These are phyloP conservation scores for Dallia pectoralis DNA, from an alignment of 2,797 vertebrate species.

Conservation along the genomic window DNA sequence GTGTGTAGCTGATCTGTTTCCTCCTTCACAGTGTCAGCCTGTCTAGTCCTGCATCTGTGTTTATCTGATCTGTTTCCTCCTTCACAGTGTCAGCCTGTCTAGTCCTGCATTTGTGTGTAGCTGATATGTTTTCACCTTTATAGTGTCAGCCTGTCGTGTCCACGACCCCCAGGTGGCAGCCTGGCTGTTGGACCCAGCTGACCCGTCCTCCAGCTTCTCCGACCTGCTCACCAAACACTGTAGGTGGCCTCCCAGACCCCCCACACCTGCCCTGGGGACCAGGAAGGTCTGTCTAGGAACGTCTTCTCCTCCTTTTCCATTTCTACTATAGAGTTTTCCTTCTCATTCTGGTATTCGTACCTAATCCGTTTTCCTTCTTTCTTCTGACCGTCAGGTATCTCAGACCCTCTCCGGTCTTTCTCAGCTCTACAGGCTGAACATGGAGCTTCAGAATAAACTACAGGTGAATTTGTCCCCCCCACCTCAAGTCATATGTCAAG, in stretches of 20 bases:
- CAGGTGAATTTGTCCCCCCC: constrained; percentile 70
- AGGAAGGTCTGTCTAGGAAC: constrained; percentile 44
- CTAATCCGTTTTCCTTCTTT: constrained; percentile 5
- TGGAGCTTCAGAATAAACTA: constrained; percentile 70
- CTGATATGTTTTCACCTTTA: neutral
- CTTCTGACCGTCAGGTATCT: constrained; percentile 63
- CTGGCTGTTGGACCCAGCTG: constrained; percentile 87
- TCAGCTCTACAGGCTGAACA: constrained; percentile 74
- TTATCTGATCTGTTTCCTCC: too few species aligned
- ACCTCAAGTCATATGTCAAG: too few species aligned
- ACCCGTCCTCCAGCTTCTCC: constrained; percentile 78
- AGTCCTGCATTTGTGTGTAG: neutral
- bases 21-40: constrained; percentile 70
- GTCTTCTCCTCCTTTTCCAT: neutral
- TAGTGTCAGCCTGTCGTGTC: constrained; percentile 76
- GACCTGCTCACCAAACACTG: constrained; percentile 79
- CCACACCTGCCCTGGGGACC: constrained; percentile 23
- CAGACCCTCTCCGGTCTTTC: constrained; percentile 68
- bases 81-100: constrained; percentile 85
- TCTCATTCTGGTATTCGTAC: too few species aligned
- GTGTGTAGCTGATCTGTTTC: neutral
- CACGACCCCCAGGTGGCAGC: constrained; percentile 88
- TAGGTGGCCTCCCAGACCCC: constrained; percentile 31
- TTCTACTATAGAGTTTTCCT: too few species aligned
- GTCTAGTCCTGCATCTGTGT: too few species aligned